These are phyloP conservation scores for Salticus scenicus DNA, from an alignment of 2,888 invertebrate species.

Conservation along the genomic window DNA sequence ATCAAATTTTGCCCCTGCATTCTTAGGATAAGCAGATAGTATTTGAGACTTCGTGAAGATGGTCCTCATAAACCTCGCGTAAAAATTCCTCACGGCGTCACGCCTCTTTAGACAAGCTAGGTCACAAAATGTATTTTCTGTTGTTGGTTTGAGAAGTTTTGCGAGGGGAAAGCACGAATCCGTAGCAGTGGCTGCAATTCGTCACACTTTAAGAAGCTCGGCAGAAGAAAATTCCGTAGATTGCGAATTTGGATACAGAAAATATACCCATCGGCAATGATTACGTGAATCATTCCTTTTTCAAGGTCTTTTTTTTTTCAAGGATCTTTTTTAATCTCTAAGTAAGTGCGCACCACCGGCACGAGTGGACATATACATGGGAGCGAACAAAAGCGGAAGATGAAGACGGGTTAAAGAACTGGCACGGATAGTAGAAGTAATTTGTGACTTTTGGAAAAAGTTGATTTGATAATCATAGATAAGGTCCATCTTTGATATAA, in stretches of 20 bases:
- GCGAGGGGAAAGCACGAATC: slow-evolving; percentile 34
- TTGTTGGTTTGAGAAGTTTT: slow-evolving; percentile 3
- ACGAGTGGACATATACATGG: slow-evolving; percentile 41
- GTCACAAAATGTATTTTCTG: slow-evolving; percentile 22
- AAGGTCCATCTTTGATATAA: not conserved
- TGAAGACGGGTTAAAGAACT: slow-evolving; percentile 57
- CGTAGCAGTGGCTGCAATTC: slow-evolving; percentile 62
- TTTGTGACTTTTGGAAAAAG: not conserved
- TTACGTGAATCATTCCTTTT: slow-evolving; percentile 50
- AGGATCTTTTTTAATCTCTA: slow-evolving; percentile 23
- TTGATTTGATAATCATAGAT: not conserved
- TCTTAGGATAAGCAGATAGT: not conserved
- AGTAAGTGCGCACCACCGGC: slow-evolving; percentile 40
- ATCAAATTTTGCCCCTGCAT: slow-evolving; percentile 16
- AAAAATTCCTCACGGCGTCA: slow-evolving; percentile 41
- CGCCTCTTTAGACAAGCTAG: slow-evolving; percentile 63
- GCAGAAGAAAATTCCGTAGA: slow-evolving; percentile 54
- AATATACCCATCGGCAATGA: slow-evolving; percentile 39
- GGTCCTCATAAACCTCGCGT: slow-evolving; percentile 2
- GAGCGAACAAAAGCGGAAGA: slow-evolving; percentile 23
- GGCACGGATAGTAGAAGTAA: not conserved
- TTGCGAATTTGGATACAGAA: slow-evolving; percentile 44
- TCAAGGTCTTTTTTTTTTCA: slow-evolving; percentile 26
- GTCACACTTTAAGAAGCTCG: slow-evolving; percentile 56
- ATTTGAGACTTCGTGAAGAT: slow-evolving; percentile 11